A percentile compares a stretch with the other conserved stretches of the same genome.
phyloP scores from a whole-genome alignment of 2,113 vertebrate species.

The Dasypus novemcinctus region DNA sequence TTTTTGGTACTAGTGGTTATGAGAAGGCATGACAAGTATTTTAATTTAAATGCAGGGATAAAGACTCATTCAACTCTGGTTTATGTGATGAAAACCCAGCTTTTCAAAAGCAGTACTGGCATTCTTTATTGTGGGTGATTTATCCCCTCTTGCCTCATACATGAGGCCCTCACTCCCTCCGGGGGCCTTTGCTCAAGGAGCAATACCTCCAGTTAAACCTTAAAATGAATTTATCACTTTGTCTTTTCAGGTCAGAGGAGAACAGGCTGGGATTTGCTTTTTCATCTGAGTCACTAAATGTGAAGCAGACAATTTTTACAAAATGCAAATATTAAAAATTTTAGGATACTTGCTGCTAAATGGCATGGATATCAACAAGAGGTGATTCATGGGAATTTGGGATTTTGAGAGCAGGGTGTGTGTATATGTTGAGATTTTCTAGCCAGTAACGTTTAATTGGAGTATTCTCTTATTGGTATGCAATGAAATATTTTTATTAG shows the following conservation, averaged over 20 bases:
- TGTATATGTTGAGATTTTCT: neutral
- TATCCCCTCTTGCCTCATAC: neutral
- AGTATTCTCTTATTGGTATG: neutral
- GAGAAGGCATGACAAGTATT: neutral
- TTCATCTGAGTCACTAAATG: neutral
- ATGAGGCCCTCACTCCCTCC: neutral
- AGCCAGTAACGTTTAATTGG: neutral
- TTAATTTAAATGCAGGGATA: neutral
- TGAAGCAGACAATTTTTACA: neutral
- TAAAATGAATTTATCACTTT: neutral
- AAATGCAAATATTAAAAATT: slow-evolving; percentile 19
- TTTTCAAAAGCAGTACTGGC: neutral
- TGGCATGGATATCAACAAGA: neutral
- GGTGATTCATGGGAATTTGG: neutral
- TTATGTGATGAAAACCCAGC: neutral
- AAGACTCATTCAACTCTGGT: neutral
- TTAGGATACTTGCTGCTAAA: neutral
- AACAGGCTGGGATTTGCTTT: neutral
- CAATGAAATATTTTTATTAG: slow-evolving; percentile 7
- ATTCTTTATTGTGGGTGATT: neutral
- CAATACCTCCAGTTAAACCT: neutral
- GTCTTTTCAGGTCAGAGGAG: neutral
- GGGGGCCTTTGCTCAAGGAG: neutral
- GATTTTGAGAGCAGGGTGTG: neutral
- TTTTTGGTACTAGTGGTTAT: neutral